Evolutionary conservation across 2,888 invertebrate genomes (phyloP), one percentile per base, ranked within the genome.

Genomic region (Caradrina clavipalpis): DNA sequence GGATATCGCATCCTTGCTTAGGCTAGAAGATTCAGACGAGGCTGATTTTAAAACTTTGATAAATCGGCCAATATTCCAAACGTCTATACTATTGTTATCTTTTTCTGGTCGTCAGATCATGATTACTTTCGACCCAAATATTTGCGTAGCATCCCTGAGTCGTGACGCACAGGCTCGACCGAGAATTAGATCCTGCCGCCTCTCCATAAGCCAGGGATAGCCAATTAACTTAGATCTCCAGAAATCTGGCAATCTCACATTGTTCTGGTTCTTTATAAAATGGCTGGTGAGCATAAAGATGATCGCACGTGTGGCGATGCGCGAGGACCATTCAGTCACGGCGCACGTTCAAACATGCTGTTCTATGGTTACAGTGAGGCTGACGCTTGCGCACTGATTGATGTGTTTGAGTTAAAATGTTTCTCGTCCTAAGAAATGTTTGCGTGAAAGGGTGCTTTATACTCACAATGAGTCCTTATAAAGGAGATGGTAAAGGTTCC

Each of bases 321-420:
- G 87, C 89, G 90, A 90, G 90, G 84, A 90, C 83, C 86, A 80
- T 87, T 89, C 87, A 87, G 90, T 91, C 92, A 92, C 90, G 91
- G 85, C 82, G 83, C 73, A 79, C 83, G 89, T 87, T 87, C 79
- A 83, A 82, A 83, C 72, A 82, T 81, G 85, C 77, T 85, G 82
- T 84, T 83, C 83, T 79, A 84, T 83, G 87, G 82, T 84, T 82
- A 84, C 62, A 11, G 75, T 74, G 76, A 70, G 75, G 76, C 84
- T 82, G 88, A 84, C 86, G 85, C 84, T 79, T 72, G 63, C 73
- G 26, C 75, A 69, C 73, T 92, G 91, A 92, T 91, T 91, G 92
- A 92, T 91, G 85, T 86, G 87, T 90, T 86, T 82, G 76, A 73
- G 70, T 68, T 69, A 62, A 76, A 74, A 66, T 72, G 45, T 75